Base-by-base conservation (phyloP, 2,797 vertebrate genomes). In the Apodemus agrarius region DNA sequence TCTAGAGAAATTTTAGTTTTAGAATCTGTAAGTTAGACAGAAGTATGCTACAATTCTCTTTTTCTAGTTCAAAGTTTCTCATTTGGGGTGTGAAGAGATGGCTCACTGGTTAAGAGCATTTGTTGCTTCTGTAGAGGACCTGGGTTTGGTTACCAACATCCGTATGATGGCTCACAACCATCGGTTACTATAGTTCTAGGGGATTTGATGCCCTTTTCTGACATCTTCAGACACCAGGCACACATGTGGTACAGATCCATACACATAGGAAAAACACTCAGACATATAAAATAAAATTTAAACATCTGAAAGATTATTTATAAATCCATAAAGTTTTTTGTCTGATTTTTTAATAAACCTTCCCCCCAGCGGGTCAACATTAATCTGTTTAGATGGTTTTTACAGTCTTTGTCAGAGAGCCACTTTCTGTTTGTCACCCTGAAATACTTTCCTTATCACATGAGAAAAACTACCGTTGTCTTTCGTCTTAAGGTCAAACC, bases 1-100 rank as follows among this genome's bases (percentile, higher is more conserved):
- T 88, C 26, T 40, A 90, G 87, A 94, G 92, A 91, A 87, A 49
- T 61, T 81, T 82, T 87, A 91, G 61, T 85, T 31, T 94, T 92
- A 46, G 7, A 86, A 26, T 83, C 54, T 94, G 52, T 84, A 57
- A 57, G n/a, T 67, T 46, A 91, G 59, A 22, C 43, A 88, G 49
- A 90, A 12, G 6, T 52, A 29, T 74, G 57, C n/a, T 59, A 21
- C 6, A 94, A 14, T 1, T 87, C 74, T 89, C 17, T 61, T 69
- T 79, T 61, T 52, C 52, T 94, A 76, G 81, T 63, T 26, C 21
- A 49, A 49, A 52, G 43, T 72, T 87, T 69, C 14, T 85, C 29
- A 63, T 19, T 29, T 63, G 24, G 37, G 59, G 26, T 63, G 0
- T 63, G 59, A 40, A 63, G 81, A 43, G 26, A 63, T 63, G 59